Evolutionary conservation across 2,113 vertebrate genomes (phyloP), one percentile per base, ranked within the genome.

Genomic region (Jaculus jaculus): DNA sequence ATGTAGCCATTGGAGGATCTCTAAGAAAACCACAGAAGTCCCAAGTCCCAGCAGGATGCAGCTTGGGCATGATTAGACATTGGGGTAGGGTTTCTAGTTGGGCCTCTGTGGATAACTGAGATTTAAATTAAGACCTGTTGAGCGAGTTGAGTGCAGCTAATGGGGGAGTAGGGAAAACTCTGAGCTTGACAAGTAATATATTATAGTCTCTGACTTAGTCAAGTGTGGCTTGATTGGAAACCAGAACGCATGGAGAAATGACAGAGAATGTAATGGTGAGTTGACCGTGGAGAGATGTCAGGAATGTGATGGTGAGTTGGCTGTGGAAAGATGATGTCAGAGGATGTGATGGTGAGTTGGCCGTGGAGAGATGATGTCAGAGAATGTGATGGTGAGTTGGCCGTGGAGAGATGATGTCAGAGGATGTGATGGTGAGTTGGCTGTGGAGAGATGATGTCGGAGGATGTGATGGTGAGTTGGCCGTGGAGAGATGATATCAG

Each of bases 231-330:
- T 39, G 32, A 7, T 26, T 82, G 74, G 68, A 39, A 37, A 34
- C 9, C 2, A 26, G 17, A 37, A 28, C 30, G 12, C 23, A 9
- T 12, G 26, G 1, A 3, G 4, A 51, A 24, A 9, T 1, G 1
- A 16, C 32, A 42, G 72, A 23, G n/a, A 18, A 47, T 30, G 51
- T 21, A 12, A 34, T 71, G 60, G 21, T 16, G 60, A 63, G n/a
- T 7, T 7, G 15, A 28, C 20, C 34, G 18, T 5, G 17, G 18
- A 37, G 60, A 28, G 51, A 51, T 51, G 51, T 12, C 12, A 12
- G 12, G 51, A 8, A 51, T 51, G 51, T 51, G 51, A 51, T 51
- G 51, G 51, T 51, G 51, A 51, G 51, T 51, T 51, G 7, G 51
- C 51, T 51, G 51, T 51, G 51, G 51, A 12, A 37, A 28, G n/a